Conservation (phyloP, 2,888 invertebrate genomes). For the Nematopogon swammerdamellus region DNA sequence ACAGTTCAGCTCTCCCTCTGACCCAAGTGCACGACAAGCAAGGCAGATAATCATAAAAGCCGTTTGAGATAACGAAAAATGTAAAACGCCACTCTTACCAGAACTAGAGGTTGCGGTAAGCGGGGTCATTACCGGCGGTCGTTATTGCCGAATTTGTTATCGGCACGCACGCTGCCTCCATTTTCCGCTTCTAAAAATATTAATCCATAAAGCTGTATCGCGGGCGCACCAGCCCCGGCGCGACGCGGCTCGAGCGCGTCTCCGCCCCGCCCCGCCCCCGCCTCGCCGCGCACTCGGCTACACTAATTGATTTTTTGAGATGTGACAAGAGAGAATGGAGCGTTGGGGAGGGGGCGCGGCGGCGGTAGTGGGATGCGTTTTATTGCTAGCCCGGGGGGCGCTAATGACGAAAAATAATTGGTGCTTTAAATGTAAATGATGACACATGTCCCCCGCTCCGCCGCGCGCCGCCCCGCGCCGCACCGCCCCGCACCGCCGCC, state of each 20-base stretch:
- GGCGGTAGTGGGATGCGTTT: slow-evolving; percentile 51
- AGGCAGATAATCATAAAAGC: not conserved
- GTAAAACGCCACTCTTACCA: not conserved
- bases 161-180: not conserved
- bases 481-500: not conserved
- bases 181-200: not conserved
- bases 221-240: not conserved
- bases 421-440: slow-evolving; percentile 56
- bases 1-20: too few species aligned
- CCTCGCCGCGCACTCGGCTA: too few species aligned
- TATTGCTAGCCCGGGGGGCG: slow-evolving; percentile 42
- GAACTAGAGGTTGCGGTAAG: not conserved
- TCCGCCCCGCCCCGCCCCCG: too few species aligned
- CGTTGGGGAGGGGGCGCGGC: too few species aligned
- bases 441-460: slow-evolving; percentile 22
- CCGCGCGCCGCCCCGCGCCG: not conserved
- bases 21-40: too few species aligned
- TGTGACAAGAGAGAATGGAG: slow-evolving; percentile 6
- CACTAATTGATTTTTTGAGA: not conserved
- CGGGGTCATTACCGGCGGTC: not conserved
- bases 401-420: slow-evolving; percentile 56
- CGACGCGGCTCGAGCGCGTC: not conserved
- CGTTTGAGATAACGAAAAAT: not conserved
- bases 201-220: not conserved
- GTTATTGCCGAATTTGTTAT: not conserved